Evolutionary conservation across 2,888 invertebrate genomes (phyloP).

Genomic region (Nephrotoma appendiculata): DNA sequence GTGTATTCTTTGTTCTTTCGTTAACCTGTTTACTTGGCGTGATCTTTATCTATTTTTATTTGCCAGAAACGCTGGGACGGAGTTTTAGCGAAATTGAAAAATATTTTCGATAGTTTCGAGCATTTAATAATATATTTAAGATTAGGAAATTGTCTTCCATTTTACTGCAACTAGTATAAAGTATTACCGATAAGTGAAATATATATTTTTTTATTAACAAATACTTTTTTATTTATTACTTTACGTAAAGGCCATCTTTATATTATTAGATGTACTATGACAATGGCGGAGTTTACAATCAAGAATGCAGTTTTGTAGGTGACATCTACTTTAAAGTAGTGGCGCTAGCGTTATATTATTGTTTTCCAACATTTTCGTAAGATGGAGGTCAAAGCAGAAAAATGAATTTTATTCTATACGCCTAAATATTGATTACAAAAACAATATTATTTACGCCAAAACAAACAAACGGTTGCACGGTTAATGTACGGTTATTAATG

Average conservation of each 20-base stretch:
- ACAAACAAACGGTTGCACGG: no score
- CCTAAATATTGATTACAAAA: not conserved
- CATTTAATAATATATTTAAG: constrained; percentile 10
- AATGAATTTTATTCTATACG: not conserved
- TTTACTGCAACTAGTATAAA: not conserved
- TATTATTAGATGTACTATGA: not conserved
- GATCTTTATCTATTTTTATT: constrained; percentile 33
- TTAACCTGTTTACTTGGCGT: constrained; percentile 32
- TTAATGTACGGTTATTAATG: no score
- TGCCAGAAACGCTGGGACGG: constrained; percentile 44
- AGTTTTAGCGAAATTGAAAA: constrained; percentile 39
- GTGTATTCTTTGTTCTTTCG: constrained; percentile 35
- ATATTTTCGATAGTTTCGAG: constrained; percentile 21
- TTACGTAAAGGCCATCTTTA: not conserved
- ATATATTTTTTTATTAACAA: not conserved
- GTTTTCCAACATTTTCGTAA: not conserved
- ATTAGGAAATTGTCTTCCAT: not conserved
- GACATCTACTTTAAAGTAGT: not conserved
- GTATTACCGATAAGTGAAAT: not conserved
- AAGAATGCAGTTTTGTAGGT: not conserved
- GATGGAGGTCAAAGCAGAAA: not conserved
- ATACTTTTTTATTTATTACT: not conserved
- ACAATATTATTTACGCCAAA: no score
- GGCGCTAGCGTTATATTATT: not conserved
- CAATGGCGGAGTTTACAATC: not conserved